Base-by-base conservation (phyloP, 2,113 vertebrate genomes). In the Malaclemys terrapin region DNA sequence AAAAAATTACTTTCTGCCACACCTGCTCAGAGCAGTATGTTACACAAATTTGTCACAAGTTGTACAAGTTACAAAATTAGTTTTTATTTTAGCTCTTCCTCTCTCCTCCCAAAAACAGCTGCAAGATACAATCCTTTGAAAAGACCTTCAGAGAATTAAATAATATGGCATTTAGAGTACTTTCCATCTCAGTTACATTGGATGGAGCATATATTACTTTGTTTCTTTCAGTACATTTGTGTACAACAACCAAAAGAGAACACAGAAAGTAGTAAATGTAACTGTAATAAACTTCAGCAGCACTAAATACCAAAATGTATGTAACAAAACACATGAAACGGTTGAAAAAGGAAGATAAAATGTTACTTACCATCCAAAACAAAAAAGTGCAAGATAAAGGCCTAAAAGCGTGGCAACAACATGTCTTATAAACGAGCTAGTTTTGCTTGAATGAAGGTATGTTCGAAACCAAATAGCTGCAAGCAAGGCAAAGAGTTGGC, bases 371-470 rank as follows among this genome's bases (percentile, higher is more conserved):
- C 99, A 99, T 98, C 99, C 99, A 95, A 99, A 99, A 98, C 99
- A 99, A 98, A 99, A 99, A 97, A 99, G 98, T 96, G 99, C 99
- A 98, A 99, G 98, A 98, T 99, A 99, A 98, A 99, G 99, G 97
- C 99, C 99, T 98, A 99, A 97, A 91, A 99, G 98, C 11, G 99
- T 99, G 91, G 99, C 99, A 93, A 99, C 99, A 95, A 99, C 98
- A 97, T 99, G 99, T 95, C 99, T 98, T 98, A 99, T 98, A 97
- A 99, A 99, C 25, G 99, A 99, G 97, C 99, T 99, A 89, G 99
- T 99, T 98, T 99, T 99, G 98, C 99, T 99, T 97, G 99, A 99
- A 96, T 99, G 99, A 95, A 99, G 99, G 95, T 99, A 99, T 91
- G 99, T 98, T 95, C 99, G 99, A 97, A 99, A 99, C 99, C 99